Evolutionary conservation across 2,797 vertebrate species (phyloP), one percentile per base, ranked within the genome.

Genomic region (Meda fulgida): DNA sequence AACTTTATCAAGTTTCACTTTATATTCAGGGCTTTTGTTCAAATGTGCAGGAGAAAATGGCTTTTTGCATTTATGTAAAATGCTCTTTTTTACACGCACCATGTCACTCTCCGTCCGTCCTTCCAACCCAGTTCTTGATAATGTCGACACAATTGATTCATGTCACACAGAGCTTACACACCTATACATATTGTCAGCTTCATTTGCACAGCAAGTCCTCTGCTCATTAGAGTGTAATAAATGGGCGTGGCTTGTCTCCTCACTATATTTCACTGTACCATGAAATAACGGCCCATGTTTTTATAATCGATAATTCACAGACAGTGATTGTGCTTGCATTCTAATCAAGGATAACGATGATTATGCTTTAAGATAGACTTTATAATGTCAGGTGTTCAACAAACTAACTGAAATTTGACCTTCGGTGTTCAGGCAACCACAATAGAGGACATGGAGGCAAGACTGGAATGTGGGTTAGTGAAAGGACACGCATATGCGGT

Each of bases 401-500:
- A 40, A 73, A 40, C 14, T 43, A 65, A 76, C 46, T 69, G 38
- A 75, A 38, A 26, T 71, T 58, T 84, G 7, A 29, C 4, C 5
- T 46, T 77, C 43, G 48, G 69, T 90, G 77, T 70, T 65, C 90
- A 99, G 98, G 97, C 97, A 0, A 91, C 91, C 0, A 96, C 94
- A 0, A 93, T 95, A 0, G 96, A 94, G 0, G 97, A 99, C 91
- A 98, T 99, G 97, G 98, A 99, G 92, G 95, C 96, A 1, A 94
- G 95, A 1, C 92, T 99, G 92, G 95, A 86, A 4, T 98, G 97
- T 0, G 98, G 98, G 1, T 93, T 99, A 91, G 98, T 99, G 88
- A 99, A 99, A 88, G 98, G 98, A 16, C 98, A 99, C 0, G 98
- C 98, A 0, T 99, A 99, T 0, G 98, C 97, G 0, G 96, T 99